phyloP scores from a whole-genome alignment of 35 echinoderm and acorn worm genomes.

The Ptychodera flava region DNA sequence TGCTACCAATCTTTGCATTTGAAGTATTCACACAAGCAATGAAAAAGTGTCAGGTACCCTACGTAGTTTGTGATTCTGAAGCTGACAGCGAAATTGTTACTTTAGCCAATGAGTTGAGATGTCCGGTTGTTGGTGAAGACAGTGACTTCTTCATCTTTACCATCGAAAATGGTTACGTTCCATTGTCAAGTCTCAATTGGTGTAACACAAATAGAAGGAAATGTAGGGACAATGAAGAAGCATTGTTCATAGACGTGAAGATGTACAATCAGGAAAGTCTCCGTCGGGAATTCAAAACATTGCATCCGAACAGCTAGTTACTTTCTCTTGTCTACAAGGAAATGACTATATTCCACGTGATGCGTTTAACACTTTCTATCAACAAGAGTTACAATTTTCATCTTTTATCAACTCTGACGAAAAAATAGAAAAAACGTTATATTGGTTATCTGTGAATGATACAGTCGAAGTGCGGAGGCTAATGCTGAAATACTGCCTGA shows the following conservation, averaged over 20 bases:
- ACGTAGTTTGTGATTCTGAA: slow-evolving; percentile 82
- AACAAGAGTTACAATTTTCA: too few relatives aligned
- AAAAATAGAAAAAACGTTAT: too few relatives aligned
- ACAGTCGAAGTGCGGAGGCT: slow-evolving; percentile 11
- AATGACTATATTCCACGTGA: slow-evolving; percentile 66
- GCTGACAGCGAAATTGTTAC: slow-evolving; percentile 76
- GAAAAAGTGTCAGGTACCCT: slow-evolving; percentile 43
- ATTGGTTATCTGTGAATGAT: slow-evolving; percentile 21
- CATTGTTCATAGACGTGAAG: slow-evolving; percentile 22
- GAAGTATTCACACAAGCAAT: slow-evolving; percentile 53
- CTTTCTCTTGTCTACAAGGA: slow-evolving; percentile 60
- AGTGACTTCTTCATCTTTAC: slow-evolving; percentile 89
- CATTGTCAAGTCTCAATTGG: slow-evolving; percentile 58
- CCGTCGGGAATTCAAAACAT: slow-evolving; percentile 60
- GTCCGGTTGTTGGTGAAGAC: slow-evolving; percentile 64
- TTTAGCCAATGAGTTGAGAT: slow-evolving; percentile 56
- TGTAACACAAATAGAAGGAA: slow-evolving; percentile 19
- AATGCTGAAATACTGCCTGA: slow-evolving; percentile 13
- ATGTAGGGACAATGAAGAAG: background rate
- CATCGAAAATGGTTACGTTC: slow-evolving; percentile 69
- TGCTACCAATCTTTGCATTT: slow-evolving; percentile 37
- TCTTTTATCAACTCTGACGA: too few relatives aligned
- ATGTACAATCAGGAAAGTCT: slow-evolving; percentile 49
- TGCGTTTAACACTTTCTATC: slow-evolving; percentile 27
- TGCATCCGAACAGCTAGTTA: slow-evolving; percentile 42